Evolutionary conservation across 2,888 invertebrate species (phyloP).

Genomic region (Sarcophaga subvicina): DNA sequence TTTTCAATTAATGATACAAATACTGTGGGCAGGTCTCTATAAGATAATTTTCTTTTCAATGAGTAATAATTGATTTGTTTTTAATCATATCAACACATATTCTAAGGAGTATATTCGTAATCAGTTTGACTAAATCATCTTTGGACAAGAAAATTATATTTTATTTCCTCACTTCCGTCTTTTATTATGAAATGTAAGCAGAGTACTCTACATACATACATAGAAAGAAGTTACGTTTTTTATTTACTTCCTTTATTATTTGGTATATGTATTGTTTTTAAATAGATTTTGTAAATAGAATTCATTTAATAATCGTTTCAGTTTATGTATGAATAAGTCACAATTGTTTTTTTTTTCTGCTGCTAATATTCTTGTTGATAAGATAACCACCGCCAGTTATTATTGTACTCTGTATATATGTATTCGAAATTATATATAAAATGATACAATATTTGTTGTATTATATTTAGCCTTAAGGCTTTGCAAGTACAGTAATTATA

Average conservation of each 20-base stretch:
- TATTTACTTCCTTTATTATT: no score
- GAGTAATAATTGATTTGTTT: no score
- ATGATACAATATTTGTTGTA: neutral
- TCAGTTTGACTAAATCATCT: no score
- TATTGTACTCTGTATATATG: no score
- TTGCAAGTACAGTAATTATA: neutral
- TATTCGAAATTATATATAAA: no score
- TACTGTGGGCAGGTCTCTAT: neutral
- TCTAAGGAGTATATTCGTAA: no score
- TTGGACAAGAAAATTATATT: no score
- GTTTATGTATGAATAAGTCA: neutral
- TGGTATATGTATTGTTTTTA: neutral
- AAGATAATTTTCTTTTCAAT: neutral
- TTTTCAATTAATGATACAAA: neutral
- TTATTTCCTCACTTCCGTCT: no score
- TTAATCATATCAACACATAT: no score
- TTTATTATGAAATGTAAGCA: no score
- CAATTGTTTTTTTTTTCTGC: neutral
- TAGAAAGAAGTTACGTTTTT: no score
- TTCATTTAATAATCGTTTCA: constrained; percentile 20
- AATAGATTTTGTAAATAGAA: constrained; percentile 25
- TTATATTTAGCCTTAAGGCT: neutral
- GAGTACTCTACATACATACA: no score
- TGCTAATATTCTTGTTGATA: neutral
- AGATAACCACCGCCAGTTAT: neutral